These are phyloP conservation scores for Xylocampa areola DNA, from an alignment of 2,888 invertebrate genomes.

Conservation along the genomic window DNA sequence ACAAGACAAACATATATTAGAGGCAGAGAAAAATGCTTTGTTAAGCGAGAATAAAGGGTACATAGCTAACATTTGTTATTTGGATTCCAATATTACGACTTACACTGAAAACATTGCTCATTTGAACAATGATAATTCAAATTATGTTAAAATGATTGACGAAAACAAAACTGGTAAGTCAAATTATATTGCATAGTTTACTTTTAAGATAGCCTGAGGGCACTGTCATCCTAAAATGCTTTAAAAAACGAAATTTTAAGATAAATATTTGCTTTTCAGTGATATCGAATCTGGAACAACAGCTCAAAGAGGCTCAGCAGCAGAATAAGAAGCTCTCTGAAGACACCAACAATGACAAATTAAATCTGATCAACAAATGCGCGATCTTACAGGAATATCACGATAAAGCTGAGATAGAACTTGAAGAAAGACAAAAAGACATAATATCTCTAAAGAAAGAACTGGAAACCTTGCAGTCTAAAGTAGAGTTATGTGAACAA, in stretches of 20 bases:
- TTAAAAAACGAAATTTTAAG: background rate
- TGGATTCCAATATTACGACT: conserved; percentile 24
- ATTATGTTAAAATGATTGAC: conserved; percentile 57
- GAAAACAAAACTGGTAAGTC: conserved; percentile 69
- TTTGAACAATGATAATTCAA: conserved; percentile 56
- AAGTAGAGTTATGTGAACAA: conserved; percentile 57
- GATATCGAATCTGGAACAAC: conserved; percentile 67
- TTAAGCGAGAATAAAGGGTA: conserved; percentile 9
- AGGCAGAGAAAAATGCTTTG: conserved; percentile 46
- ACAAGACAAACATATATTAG: conserved; percentile 64
- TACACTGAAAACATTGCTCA: conserved; percentile 41
- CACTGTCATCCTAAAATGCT: too few relatives aligned
- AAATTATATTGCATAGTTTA: background rate
- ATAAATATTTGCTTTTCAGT: conserved; percentile 64
- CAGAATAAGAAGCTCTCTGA: conserved; percentile 63
- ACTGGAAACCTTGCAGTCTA: conserved; percentile 55
- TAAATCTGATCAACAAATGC: conserved; percentile 68
- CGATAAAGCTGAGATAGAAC: conserved; percentile 68
- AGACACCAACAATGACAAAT: conserved; percentile 64
- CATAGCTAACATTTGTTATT: conserved; percentile 15
- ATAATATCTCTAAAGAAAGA: conserved; percentile 62
- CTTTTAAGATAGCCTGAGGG: background rate
- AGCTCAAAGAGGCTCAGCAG: conserved; percentile 64
- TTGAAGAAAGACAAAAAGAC: conserved; percentile 70
- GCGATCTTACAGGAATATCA: conserved; percentile 71